Percentiles rank a stretch among this genome's conserved stretches.
Conservation (phyloP, 37 sponge, comb jelly and placozoan genomes). For the Agelas oroides region DNA sequence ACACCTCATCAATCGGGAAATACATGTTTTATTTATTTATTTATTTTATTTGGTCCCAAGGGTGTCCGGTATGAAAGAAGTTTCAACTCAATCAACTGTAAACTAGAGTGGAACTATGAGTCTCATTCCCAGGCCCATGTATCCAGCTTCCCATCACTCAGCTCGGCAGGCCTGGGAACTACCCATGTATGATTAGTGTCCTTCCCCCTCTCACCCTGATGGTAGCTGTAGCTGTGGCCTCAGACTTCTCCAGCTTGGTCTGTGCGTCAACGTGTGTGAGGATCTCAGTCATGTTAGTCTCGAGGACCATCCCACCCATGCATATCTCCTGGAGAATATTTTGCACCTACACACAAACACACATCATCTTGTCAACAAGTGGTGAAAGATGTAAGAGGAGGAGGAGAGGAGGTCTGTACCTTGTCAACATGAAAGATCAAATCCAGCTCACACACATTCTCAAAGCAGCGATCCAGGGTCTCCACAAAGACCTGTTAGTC, state of each 20-base stretch:
- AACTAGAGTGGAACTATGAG: no score
- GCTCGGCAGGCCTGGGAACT: no score
- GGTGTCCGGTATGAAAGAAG: no score
- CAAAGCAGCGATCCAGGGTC: slow-evolving; percentile 97
- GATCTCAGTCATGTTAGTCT: slow-evolving; percentile 96
- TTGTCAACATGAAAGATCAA: slow-evolving; percentile 99
- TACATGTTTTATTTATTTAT: no score
- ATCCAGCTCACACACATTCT: slow-evolving; percentile 99
- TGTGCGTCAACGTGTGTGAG: slow-evolving; percentile 92
- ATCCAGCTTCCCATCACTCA: no score
- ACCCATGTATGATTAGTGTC: no score
- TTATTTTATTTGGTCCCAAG: no score
- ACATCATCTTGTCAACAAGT: no score
- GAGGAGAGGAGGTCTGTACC: slow-evolving; percentile 32
- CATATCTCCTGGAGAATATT: slow-evolving; percentile 96
- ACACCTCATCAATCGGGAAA: no score
- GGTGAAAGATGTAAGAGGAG: no score
- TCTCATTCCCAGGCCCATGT: no score
- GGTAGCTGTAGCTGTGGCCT: slow-evolving; percentile 62
- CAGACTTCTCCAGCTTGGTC: slow-evolving; percentile 92
- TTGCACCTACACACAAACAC: slow-evolving; percentile 59
- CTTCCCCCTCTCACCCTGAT: slow-evolving; percentile 52
- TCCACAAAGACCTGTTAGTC: slow-evolving; percentile 99
- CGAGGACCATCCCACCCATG: slow-evolving; percentile 99
- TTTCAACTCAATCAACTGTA: no score